Evolutionary conservation across 2,113 vertebrate species (phyloP).

Genomic region (Dolichallabes microphthalmus): DNA sequence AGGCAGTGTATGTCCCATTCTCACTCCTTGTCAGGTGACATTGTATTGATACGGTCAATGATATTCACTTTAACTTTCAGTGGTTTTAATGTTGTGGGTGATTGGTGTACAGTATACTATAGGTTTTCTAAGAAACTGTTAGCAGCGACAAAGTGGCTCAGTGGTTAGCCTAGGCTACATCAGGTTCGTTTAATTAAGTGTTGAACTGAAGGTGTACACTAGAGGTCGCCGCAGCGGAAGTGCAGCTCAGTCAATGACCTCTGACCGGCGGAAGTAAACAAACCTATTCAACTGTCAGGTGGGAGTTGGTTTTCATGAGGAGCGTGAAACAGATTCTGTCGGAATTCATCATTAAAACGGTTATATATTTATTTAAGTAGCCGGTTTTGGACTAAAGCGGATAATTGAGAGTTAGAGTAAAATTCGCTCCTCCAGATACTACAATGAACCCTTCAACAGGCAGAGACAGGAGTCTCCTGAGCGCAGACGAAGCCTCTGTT

Average conservation of each 20-base stretch:
- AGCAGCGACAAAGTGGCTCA: not conserved
- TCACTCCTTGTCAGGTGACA: too few species aligned
- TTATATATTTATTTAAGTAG: not conserved
- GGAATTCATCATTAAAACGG: not conserved
- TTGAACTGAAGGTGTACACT: not conserved
- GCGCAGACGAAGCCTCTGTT: conserved; percentile 24
- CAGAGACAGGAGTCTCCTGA: conserved; percentile 9
- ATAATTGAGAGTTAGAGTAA: not conserved
- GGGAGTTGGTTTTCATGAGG: not conserved
- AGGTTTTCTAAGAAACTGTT: not conserved
- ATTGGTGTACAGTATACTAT: not conserved
- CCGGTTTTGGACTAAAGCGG: not conserved
- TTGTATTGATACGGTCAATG: too few species aligned
- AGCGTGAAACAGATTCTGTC: not conserved
- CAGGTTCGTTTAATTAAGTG: not conserved
- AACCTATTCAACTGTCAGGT: not conserved
- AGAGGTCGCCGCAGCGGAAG: not conserved
- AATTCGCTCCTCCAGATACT: not conserved
- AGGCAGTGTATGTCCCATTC: too few species aligned
- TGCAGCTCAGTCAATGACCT: not conserved
- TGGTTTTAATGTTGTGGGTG: too few species aligned
- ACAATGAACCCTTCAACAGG: not conserved
- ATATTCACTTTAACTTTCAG: too few species aligned
- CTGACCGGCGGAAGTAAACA: conserved; percentile 11
- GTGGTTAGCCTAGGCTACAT: not conserved